Conservation (phyloP, 2,113 vertebrate species). For the Plectropomus leopardus region DNA sequence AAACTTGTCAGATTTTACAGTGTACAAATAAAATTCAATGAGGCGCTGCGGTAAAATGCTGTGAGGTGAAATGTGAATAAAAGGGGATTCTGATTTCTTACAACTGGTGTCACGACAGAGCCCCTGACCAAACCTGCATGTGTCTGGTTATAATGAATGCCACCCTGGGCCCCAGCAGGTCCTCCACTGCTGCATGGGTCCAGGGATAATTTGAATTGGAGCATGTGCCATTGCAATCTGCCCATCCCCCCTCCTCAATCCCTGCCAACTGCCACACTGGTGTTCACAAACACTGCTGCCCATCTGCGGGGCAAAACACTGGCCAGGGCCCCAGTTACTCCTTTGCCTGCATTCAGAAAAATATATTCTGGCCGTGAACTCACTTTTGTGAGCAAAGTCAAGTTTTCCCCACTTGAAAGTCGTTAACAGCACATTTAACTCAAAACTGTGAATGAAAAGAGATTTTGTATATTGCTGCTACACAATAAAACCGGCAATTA, state of each 20-base stretch:
- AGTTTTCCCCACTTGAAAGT: constrained; percentile 19
- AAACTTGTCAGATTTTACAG: no score
- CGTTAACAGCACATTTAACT: constrained; percentile 31
- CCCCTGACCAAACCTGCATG: constrained; percentile 71
- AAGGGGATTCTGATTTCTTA: background rate
- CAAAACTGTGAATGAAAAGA: constrained; percentile 1
- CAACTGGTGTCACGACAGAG: constrained; percentile 57
- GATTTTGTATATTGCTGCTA: constrained; percentile 19
- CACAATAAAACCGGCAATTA: constrained; percentile 25
- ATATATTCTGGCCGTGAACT: constrained; percentile 37
- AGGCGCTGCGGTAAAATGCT: background rate
- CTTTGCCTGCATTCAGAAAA: constrained; percentile 54
- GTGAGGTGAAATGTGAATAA: constrained; percentile 34
- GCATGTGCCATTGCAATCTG: constrained; percentile 83
- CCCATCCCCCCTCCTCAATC: constrained; percentile 75
- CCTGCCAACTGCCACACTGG: constrained; percentile 84
- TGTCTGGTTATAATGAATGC: constrained; percentile 78
- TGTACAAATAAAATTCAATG: constrained; percentile 7
- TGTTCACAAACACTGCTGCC: constrained; percentile 84
- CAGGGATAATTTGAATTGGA: constrained; percentile 83
- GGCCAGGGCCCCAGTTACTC: constrained; percentile 73
- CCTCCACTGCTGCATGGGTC: constrained; percentile 79
- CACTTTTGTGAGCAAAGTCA: constrained; percentile 42
- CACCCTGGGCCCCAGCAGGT: constrained; percentile 81
- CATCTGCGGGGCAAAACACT: constrained; percentile 83